A percentile compares a stretch with the other conserved stretches of the same genome.
These are phyloP conservation scores for Cotesia glomerata DNA, from an alignment of 1,140 invertebrate species.

Conservation along the genomic window DNA sequence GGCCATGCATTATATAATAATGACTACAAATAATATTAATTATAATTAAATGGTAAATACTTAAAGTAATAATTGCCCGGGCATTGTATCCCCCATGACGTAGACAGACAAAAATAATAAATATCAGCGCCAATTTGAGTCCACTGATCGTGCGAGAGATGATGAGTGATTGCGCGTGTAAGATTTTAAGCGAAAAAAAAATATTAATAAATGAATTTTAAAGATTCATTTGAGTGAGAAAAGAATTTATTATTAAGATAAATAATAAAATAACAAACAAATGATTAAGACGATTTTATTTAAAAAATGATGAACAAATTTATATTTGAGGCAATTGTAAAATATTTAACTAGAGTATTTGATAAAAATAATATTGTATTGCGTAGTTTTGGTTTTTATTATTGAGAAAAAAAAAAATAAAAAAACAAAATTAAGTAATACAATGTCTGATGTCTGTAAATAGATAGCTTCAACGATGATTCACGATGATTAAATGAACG, in stretches of 20 bases:
- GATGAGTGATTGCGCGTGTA: constrained; percentile 24
- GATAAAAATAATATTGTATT: too few relatives aligned
- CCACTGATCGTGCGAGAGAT: constrained; percentile 33
- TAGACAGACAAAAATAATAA: background rate
- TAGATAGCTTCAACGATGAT: constrained; percentile 27
- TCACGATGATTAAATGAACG: constrained; percentile 12
- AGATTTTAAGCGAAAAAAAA: too few relatives aligned
- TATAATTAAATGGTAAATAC: background rate
- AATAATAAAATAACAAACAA: background rate
- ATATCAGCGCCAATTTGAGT: background rate
- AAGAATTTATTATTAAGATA: constrained; percentile 7
- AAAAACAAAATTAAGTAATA: constrained; percentile 12
- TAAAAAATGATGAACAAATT: background rate
- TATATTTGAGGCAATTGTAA: too few relatives aligned
- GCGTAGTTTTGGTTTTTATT: background rate
- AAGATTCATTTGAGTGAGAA: constrained; percentile 27
- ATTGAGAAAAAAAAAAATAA: background rate
- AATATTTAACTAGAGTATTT: too few relatives aligned
- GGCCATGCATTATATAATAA: constrained; percentile 19
- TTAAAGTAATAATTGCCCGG: background rate
- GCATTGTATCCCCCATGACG: background rate
- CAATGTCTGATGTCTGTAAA: constrained; percentile 15
- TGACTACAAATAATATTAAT: too few relatives aligned
- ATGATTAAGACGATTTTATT: background rate
- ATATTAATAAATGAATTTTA: background rate